phyloP scores from a whole-genome alignment of 2,113 vertebrate genomes.

The Sturnus vulgaris region DNA sequence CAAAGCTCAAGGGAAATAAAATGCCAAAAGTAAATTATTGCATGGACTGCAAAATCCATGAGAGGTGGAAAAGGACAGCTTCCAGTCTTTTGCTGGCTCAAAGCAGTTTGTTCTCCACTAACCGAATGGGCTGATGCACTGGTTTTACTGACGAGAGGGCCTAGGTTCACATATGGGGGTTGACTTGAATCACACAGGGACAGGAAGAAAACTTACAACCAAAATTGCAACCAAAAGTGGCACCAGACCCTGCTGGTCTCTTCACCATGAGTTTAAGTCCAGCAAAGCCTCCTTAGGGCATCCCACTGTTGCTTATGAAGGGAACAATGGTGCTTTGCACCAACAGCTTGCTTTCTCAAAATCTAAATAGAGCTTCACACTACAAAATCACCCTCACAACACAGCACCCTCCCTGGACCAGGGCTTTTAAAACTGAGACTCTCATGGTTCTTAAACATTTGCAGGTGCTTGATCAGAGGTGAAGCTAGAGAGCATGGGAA shows the following conservation, averaged over 20 bases:
- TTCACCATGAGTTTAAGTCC: neutral
- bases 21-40: neutral
- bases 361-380: neutral
- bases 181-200: neutral
- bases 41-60: neutral
- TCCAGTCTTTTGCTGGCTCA: neutral
- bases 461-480: neutral
- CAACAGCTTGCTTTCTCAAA: neutral
- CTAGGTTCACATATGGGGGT: neutral
- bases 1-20: slow-evolving; percentile 40
- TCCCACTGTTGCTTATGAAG: neutral
- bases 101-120: neutral
- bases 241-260: neutral
- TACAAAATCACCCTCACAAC: neutral
- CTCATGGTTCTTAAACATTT: neutral
- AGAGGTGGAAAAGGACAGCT: neutral
- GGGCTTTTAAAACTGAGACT: neutral
- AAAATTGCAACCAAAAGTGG: neutral
- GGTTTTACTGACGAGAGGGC: neutral
- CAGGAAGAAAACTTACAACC: neutral
- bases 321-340: neutral
- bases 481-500: neutral
- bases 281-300: neutral
- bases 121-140: neutral
- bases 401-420: neutral